Evolutionary conservation across 2,113 vertebrate species (phyloP).

Genomic region (Elgaria multicarinata): DNA sequence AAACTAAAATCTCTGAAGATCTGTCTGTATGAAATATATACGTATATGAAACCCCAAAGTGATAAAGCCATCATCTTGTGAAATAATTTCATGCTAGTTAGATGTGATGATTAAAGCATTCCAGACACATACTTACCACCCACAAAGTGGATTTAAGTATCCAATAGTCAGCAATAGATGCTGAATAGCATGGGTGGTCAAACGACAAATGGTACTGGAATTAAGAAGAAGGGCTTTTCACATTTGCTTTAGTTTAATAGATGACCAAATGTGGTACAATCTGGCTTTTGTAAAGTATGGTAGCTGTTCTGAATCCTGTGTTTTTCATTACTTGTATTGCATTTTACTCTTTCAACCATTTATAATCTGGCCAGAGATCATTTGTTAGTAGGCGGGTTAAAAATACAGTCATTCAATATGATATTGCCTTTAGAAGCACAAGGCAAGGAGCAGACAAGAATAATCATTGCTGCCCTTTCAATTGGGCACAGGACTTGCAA

Average conservation of each 20-base stretch:
- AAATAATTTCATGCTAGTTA: not conserved
- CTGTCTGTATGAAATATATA: not conserved
- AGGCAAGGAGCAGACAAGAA: not conserved
- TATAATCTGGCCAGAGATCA: too few species aligned
- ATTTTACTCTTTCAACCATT: too few species aligned
- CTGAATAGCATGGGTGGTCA: not conserved
- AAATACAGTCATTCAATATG: not conserved
- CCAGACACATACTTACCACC: not conserved
- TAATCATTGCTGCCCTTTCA: not conserved
- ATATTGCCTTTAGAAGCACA: not conserved
- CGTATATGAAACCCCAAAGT: too few species aligned
- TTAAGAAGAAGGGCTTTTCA: not conserved
- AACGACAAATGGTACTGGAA: not conserved
- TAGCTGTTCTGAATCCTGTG: too few species aligned
- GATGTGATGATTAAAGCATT: not conserved
- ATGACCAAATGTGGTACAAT: not conserved
- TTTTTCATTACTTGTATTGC: too few species aligned
- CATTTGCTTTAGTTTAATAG: not conserved
- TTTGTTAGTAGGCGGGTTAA: too few species aligned
- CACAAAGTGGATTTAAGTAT: not conserved
- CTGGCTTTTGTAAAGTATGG: not conserved
- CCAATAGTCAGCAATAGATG: too few species aligned
- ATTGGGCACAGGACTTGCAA: not conserved
- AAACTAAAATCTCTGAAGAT: slow-evolving; percentile 27
- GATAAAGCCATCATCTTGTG: not conserved